Conservation (phyloP, 2,113 vertebrate genomes). For the cattle (Bos taurus) region ARS-UCD2.0 NC_037337.1:73447501-73448000, state of each 20-base stretch:
- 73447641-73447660: conserved; percentile 59
- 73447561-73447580: conserved; percentile 22
- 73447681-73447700: conserved; percentile 59
- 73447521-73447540: neutral
- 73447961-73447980: neutral
- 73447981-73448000: neutral
- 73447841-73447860: neutral
- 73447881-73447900: neutral
- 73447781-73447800: neutral
- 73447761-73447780: conserved; percentile 40
- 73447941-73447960: neutral
- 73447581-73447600: conserved; percentile 56
- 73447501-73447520: neutral
- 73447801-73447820: neutral
- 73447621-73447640: conserved; percentile 38
- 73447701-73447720: conserved; percentile 35
- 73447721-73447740: conserved; percentile 1
- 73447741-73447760: conserved; percentile 27
- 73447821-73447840: neutral
- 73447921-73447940: neutral
- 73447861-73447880: neutral
- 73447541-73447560: conserved; percentile 35
- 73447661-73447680: conserved; percentile 55
- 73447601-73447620: conserved; percentile 13
- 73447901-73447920: conserved; percentile 1